A percentile compares a stretch with the other conserved stretches of the same genome.
phyloP scores from a whole-genome alignment of 1,140 invertebrate genomes.

The Eulimnadia texana region DNA sequence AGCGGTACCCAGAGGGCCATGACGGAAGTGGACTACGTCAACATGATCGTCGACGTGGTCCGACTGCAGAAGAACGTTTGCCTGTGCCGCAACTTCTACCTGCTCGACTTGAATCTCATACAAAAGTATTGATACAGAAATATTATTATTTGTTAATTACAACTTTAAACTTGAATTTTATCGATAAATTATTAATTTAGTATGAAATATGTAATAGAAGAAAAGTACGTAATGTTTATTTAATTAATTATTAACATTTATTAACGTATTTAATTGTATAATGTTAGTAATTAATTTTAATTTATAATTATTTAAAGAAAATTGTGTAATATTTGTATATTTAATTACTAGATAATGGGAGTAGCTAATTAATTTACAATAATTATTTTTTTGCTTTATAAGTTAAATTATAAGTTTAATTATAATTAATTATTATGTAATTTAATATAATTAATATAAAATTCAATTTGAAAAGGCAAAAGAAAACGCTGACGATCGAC shows the following conservation, averaged over 20 bases:
- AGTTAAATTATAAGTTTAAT: too few species aligned
- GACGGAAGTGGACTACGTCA: constrained; percentile 58
- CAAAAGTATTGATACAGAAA: constrained; percentile 21
- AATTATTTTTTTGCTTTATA: too few species aligned
- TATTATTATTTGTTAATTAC: not conserved
- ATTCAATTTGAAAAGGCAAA: constrained; percentile 20
- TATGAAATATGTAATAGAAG: too few species aligned
- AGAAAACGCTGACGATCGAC: constrained; percentile 65
- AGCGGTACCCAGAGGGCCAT: constrained; percentile 24
- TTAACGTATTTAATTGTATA: not conserved
- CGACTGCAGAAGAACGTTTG: constrained; percentile 90
- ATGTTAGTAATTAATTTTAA: not conserved
- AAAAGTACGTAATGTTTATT: too few species aligned
- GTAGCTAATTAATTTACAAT: too few species aligned
- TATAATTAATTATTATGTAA: too few species aligned
- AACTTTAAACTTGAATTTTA: too few species aligned
- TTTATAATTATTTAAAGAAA: constrained; percentile 2
- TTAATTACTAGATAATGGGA: too few species aligned
- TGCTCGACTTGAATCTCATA: constrained; percentile 42
- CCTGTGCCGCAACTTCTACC: constrained; percentile 78
- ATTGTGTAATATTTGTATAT: too few species aligned
- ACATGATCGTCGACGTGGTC: constrained; percentile 70
- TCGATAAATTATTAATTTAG: too few species aligned
- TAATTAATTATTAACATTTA: too few species aligned
- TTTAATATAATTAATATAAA: too few species aligned